Base-by-base conservation (phyloP, 2,888 invertebrate genomes). In the Scrobipalpa costella region DNA sequence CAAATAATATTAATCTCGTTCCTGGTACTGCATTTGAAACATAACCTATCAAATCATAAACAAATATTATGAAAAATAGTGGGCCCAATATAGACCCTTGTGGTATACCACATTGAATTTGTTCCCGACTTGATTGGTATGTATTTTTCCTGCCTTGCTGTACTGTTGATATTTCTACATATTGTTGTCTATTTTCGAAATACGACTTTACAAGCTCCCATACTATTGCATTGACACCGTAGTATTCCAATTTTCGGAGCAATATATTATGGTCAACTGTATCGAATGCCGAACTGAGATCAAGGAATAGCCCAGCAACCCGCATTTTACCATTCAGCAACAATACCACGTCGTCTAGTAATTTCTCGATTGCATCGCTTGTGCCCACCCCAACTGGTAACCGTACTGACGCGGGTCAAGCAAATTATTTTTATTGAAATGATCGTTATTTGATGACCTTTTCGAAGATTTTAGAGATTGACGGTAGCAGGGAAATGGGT, bases 251-350 rank as follows among this genome's bases (percentile, higher is more conserved):
- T 40, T 61, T 61, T 1, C 27, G 8, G 8, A 52, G 11, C 19
- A 61, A 13, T 2, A 61, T 36, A 7, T 11, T 15, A 19, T 61
- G 61, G 11, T 50, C 61, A 2, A 52, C 40, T 7, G 38, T 61
- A 34, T 61, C 13, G n/a, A 62, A 62, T 15, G 44, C 57, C 15
- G 55, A 57, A n/a, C 0, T 13, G 0, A 62, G 52, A 57, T 55
- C n/a, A 57, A 57, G 7, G 38, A n/a, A 38, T 66, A 64, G 7
- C 64, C 62, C n/a, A 57, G 47, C 11, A 63, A 64, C 61, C 66
- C 66, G 13, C 61, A 61, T n/a, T 62, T 50, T 11, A 68, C 63
- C 36, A 62, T 63, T 44, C 66, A 68, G 9, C 21, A n/a, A 17
- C 1, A 7, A 0, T 9, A 47, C 8, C 13, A 47, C 21, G 7